Evolutionary conservation across 1,140 invertebrate species (phyloP), one percentile per base, ranked within the genome.

Genomic region (Sitophilus oryzae): DNA sequence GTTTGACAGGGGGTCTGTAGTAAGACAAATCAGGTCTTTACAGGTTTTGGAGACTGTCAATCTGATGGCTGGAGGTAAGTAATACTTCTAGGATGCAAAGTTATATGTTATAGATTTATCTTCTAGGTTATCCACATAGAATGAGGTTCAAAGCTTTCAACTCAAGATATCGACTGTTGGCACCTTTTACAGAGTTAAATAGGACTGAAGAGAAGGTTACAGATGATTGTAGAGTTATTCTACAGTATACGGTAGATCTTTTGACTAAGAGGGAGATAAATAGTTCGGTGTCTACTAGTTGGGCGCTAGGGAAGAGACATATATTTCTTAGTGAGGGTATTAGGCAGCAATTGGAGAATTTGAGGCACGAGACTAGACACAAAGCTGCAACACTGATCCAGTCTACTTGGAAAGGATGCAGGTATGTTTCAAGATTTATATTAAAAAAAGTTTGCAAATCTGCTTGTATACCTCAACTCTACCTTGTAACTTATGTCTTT

Each of bases 121-220:
- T 45, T 49, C 11, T n/a, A 56, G 55, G 92, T 8, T 93, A 91
- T 71, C 92, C 93, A 4, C 93, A 96, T 73, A 80, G 93, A 58
- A 94, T 96, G 90, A 79, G 92, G 20, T 96, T 94, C 72, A 93
- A 92, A 71, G 89, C 89, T n/a, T 96, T 96, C 73, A 89, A 89
- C 69, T 77, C 82, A 1, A 79, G 92, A 18, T 96, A 96, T 71
- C 79, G 86, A 53, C 77, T 91, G 58, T 75, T 95, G 25, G 89
- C 86, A 3, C 85, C 86, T 22, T 89, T 88, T 67, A 79, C 82
- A 40, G 79, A 84, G 55, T 67, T 91, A 10, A 77, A 84, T 14
- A 76, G 88, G 5, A 79, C 78, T n/a, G 89, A 91, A 64, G 88
- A 91, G 47, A 87, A 88, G 67, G 82, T 84, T 0, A 78, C 83